Base-by-base conservation (phyloP, 2,888 invertebrate species). In the Leucania comma region DNA sequence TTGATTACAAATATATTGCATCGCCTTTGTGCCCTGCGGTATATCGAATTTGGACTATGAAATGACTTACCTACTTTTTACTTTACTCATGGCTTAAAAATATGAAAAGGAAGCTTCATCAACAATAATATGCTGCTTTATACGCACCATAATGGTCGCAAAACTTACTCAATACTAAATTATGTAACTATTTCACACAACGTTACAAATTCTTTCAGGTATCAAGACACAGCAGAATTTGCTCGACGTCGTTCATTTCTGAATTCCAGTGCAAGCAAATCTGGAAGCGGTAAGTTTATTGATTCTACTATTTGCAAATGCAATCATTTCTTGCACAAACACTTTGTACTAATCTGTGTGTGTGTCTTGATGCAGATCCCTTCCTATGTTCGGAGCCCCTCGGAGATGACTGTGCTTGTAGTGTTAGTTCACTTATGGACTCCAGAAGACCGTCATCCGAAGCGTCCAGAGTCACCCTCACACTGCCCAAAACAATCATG, bases 151-250 rank as follows among this genome's bases (percentile, higher is more conserved):
- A n/a, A 46, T 46, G 20, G 20, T 46, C 9, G 46, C n/a, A 17
- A 26, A 24, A 53, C 14, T 14, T 10, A 14, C 6, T 38, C 38
- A 6, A 1, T 57, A 4, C 3, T 5, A 24, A 24, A 35, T 42
- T 24, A 58, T 38, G 4, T 9, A 38, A 20, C 58, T 9, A 22
- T 24, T 24, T 38, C 9, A 59, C 10, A 2, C 20, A 24, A 35
- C 32, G 22, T 35, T 61, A 17, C 3, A 14, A 20, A 24, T 51
- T 42, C 1, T 88, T 90, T 29, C 96, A 97, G 93, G 70, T 99
- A 98, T 92, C 97, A 97, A 92, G 97, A 97, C 86, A 97, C 97
- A 0, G 97, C 97, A 17, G 98, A 98, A 88, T 97, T 97, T 91
- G 97, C 97, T 29, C 96, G 98, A 74, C 95, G 98, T 61, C 96